Conservation (phyloP, 2,797 vertebrate species). For the Sciurus vulgaris region DNA sequence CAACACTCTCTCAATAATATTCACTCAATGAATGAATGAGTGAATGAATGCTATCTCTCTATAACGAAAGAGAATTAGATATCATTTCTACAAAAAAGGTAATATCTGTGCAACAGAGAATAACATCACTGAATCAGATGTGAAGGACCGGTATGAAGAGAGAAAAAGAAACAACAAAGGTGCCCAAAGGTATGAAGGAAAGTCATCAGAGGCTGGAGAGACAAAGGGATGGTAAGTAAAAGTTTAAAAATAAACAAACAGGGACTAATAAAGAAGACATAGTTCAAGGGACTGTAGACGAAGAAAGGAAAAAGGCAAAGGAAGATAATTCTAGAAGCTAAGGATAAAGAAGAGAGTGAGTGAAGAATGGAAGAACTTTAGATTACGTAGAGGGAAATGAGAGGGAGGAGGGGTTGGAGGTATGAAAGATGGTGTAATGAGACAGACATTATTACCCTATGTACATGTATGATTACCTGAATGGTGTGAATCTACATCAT, state of each 20-base stretch:
- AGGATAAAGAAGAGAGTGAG: not conserved
- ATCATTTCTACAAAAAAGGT: not conserved
- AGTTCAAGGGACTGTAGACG: not conserved
- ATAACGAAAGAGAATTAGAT: not conserved
- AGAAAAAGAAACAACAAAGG: not conserved
- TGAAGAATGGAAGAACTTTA: too few relatives aligned
- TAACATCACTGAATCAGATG: not conserved
- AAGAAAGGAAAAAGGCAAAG: not conserved
- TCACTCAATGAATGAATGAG: not conserved
- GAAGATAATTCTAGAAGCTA: not conserved
- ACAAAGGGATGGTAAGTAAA: not conserved
- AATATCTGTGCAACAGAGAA: not conserved
- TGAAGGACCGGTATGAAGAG: not conserved
- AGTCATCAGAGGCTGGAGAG: not conserved
- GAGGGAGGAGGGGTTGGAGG: too few relatives aligned
- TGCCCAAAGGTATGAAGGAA: not conserved
- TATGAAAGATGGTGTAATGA: too few relatives aligned
- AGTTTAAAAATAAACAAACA: not conserved
- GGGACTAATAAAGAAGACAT: not conserved
- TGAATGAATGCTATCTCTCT: not conserved
- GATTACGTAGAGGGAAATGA: too few relatives aligned
- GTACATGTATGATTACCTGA: too few relatives aligned
- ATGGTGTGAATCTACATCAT: too few relatives aligned
- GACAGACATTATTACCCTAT: too few relatives aligned
- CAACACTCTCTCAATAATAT: not conserved